These are phyloP conservation scores for Chaetodon trifasciatus DNA, from an alignment of 2,797 vertebrate genomes.

Conservation along the genomic window DNA sequence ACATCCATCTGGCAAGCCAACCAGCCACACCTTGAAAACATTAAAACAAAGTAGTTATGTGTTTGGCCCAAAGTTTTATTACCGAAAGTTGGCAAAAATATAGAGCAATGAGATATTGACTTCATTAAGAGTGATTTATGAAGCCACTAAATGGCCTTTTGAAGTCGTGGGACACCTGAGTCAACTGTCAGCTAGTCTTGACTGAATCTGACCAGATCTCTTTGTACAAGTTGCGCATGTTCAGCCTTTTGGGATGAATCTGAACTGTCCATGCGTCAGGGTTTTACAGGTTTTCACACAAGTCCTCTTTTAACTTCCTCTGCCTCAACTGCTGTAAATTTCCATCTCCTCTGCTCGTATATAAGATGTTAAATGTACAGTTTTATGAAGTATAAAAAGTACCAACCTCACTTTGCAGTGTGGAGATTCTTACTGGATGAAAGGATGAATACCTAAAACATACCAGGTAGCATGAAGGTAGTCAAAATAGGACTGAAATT, in stretches of 20 bases:
- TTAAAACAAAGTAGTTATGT: conserved; percentile 52
- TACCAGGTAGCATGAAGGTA: no score
- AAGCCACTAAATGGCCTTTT: conserved; percentile 39
- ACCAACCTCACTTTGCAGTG: not conserved
- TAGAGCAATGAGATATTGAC: conserved; percentile 50
- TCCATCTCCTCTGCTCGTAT: conserved; percentile 14
- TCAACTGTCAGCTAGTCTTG: conserved; percentile 1
- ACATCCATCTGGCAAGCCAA: conserved; percentile 46
- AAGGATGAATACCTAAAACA: not conserved
- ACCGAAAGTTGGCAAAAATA: conserved; percentile 41
- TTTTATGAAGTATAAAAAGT: conserved; percentile 5
- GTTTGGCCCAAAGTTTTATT: conserved; percentile 59
- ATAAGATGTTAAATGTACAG: conserved; percentile 24
- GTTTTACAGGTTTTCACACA: conserved; percentile 8
- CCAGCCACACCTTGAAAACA: conserved; percentile 62
- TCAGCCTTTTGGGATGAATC: conserved; percentile 11
- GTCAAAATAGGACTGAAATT: not conserved
- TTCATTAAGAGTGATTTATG: conserved; percentile 66
- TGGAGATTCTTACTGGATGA: not conserved
- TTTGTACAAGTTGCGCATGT: not conserved
- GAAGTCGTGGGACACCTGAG: conserved; percentile 43
- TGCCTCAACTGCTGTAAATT: conserved; percentile 34
- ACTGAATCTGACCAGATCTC: conserved; percentile 5
- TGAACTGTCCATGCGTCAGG: conserved; percentile 4
- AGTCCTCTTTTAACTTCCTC: conserved; percentile 7